Evolutionary conservation across 2,113 vertebrate species (phyloP).

Genomic region (Thymallus thymallus): DNA sequence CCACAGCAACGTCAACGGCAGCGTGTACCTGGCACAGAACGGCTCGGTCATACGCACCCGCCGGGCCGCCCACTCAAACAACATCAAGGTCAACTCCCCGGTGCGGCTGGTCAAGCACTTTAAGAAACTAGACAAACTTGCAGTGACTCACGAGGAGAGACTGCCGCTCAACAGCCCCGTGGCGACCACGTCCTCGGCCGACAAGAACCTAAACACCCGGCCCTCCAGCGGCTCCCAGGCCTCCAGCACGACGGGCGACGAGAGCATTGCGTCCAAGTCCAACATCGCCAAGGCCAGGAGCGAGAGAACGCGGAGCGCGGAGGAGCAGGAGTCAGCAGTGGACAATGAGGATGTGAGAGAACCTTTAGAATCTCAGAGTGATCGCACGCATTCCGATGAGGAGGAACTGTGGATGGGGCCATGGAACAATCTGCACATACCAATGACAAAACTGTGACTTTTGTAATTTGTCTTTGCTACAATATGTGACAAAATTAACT

Average conservation of each 20-base stretch:
- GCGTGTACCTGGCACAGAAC: slow-evolving; percentile 90
- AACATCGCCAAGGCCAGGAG: slow-evolving; percentile 60
- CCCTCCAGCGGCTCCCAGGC: slow-evolving; percentile 80
- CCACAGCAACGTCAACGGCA: slow-evolving; percentile 81
- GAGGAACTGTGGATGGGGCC: slow-evolving; percentile 98
- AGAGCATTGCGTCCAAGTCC: slow-evolving; percentile 48
- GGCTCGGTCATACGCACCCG: slow-evolving; percentile 92
- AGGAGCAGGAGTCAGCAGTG: slow-evolving; percentile 72
- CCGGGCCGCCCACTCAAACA: slow-evolving; percentile 75
- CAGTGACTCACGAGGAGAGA: slow-evolving; percentile 87
- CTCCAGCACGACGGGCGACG: slow-evolving; percentile 68
- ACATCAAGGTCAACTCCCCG: slow-evolving; percentile 79
- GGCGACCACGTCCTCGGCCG: slow-evolving; percentile 30
- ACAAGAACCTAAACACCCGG: slow-evolving; percentile 75
- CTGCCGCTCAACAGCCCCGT: slow-evolving; percentile 76
- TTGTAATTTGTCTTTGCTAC: neutral
- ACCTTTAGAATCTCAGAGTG: slow-evolving; percentile 80
- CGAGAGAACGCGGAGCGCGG: slow-evolving; percentile 59
- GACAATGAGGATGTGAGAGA: slow-evolving; percentile 74
- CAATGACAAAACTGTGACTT: slow-evolving; percentile 98
- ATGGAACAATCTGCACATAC: slow-evolving; percentile 98
- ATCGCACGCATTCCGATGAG: slow-evolving; percentile 88
- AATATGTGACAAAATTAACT: neutral
- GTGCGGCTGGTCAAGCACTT: slow-evolving; percentile 84
- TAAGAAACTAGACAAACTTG: slow-evolving; percentile 90